Base-by-base conservation (phyloP, 2,888 invertebrate species). In the Ochlodes sylvanus region DNA sequence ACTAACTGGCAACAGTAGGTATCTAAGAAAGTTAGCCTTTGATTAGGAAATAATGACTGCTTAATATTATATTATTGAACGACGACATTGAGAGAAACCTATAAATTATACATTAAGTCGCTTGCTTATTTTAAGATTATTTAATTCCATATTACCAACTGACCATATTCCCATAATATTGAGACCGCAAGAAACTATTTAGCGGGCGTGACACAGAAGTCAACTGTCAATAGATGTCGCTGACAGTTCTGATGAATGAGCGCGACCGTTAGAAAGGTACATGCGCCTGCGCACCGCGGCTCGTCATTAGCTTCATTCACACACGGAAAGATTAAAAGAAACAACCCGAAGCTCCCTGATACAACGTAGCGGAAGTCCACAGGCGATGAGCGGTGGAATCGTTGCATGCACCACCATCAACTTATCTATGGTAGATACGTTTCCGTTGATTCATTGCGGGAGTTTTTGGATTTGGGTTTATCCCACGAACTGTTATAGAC, bases 221-320 rank as follows among this genome's bases (percentile, higher is more conserved):
- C 80, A 78, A 79, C 88, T 89, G 92, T 90, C 91, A 92, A 92
- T 91, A 90, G 89, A 90, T 90, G 92, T 88, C 90, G 88, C 83
- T 88, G 90, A 89, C 89, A 86, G 87, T 80, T 82, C 83, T 90
- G 91, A 91, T 91, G 90, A 90, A 91, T 90, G 90, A 90, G 86
- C 82, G 78, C 83, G 77, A 86, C 88, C 88, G 91, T 89, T 90
- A 87, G 80, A 63, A 57, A 80, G 85, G 88, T 85, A 73, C 72
- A 68, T 74, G 77, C 79, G 79, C 75, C 70, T 65, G 77, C 76
- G 75, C 75, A 73, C 72, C 70, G 50, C 69, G 66, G 72, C 72
- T 74, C 70, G 73, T 90, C 90, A 89, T 90, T 91, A 90, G 87
- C 88, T 86, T 78, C 87, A 87, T 89, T 88, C 88, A 87, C 68